Percentiles rank a stretch among this genome's conserved stretches.
Evolutionary conservation across 53 echinoderm and acorn worm species (phyloP).

Genomic region (Luidia sarsii): DNA sequence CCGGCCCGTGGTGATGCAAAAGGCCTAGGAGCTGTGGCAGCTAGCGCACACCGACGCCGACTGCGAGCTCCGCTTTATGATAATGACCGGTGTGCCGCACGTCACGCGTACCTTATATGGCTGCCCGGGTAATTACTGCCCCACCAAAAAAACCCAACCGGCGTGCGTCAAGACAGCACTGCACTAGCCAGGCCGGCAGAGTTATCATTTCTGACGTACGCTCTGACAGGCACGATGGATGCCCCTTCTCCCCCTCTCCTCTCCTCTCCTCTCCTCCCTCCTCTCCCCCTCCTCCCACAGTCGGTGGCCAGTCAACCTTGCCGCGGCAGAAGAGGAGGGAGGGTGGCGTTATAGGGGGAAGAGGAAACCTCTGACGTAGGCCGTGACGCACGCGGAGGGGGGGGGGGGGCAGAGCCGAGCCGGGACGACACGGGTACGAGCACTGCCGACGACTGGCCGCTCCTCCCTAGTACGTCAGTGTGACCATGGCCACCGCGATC

Average conservation of each 20-base stretch:
- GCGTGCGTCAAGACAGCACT: slow-evolving; percentile 28
- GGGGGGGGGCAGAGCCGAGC: too few species aligned
- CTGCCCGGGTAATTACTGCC: slow-evolving; percentile 20
- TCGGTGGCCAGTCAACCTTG: slow-evolving; percentile 27
- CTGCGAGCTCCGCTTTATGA: too few species aligned
- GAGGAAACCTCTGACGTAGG: slow-evolving; percentile 50
- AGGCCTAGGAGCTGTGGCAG: too few species aligned
- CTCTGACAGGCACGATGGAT: slow-evolving; percentile 37
- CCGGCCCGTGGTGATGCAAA: too few species aligned
- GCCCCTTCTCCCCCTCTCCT: too few species aligned
- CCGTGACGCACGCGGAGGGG: slow-evolving; percentile 49
- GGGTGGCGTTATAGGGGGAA: too few species aligned
- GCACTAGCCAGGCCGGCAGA: neutral
- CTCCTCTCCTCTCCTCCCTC: too few species aligned
- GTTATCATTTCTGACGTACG: slow-evolving; percentile 40
- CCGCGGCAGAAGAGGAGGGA: slow-evolving; percentile 6
- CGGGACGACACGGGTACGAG: too few species aligned
- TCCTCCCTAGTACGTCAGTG: slow-evolving; percentile 40
- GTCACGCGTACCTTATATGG: slow-evolving; percentile 23
- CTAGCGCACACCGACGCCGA: too few species aligned
- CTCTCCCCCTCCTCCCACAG: too few species aligned
- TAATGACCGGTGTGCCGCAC: slow-evolving; percentile 1
- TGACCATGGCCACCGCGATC: slow-evolving; percentile 40
- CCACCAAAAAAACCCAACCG: too few species aligned
- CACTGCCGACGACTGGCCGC: slow-evolving; percentile 21